Evolutionary conservation across 1,140 invertebrate species (phyloP).

Genomic region (Elymnias hypermnestra): DNA sequence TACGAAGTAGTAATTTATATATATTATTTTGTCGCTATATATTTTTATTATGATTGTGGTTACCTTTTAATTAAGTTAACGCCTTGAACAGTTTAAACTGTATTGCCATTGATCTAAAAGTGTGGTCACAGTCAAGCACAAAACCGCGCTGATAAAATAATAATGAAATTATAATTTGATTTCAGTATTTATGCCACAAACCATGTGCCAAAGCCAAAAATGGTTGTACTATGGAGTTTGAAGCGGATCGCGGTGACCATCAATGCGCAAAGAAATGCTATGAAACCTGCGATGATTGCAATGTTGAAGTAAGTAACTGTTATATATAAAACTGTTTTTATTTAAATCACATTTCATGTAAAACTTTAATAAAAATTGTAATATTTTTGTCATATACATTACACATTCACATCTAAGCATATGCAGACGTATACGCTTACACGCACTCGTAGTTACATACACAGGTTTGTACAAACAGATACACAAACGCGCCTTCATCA

Average conservation of each 20-base stretch:
- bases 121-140: too few relatives aligned
- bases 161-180: too few relatives aligned
- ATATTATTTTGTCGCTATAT: too few relatives aligned
- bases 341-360: constrained; percentile 1
- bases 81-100: too few relatives aligned
- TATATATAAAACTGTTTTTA: constrained; percentile 6
- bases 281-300: constrained; percentile 73
- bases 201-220: constrained; percentile 59
- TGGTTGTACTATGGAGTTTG: constrained; percentile 47
- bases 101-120: too few relatives aligned
- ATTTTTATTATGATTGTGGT: not conserved
- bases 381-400: too few relatives aligned
- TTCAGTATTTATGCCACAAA: constrained; percentile 74
- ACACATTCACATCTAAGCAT: too few relatives aligned
- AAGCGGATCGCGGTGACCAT: constrained; percentile 50
- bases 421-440: not conserved
- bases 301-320: constrained; percentile 39
- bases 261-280: constrained; percentile 69
- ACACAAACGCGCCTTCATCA: too few relatives aligned
- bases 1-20: too few relatives aligned
- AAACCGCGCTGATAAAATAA: too few relatives aligned
- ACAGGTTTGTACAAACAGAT: not conserved
- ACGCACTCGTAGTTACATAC: not conserved
- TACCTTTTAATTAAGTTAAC: too few relatives aligned
- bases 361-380: too few relatives aligned